Evolutionary conservation across 2,888 invertebrate species (phyloP), one percentile per base, ranked within the genome.

Genomic region (Eupithecia insigniata): DNA sequence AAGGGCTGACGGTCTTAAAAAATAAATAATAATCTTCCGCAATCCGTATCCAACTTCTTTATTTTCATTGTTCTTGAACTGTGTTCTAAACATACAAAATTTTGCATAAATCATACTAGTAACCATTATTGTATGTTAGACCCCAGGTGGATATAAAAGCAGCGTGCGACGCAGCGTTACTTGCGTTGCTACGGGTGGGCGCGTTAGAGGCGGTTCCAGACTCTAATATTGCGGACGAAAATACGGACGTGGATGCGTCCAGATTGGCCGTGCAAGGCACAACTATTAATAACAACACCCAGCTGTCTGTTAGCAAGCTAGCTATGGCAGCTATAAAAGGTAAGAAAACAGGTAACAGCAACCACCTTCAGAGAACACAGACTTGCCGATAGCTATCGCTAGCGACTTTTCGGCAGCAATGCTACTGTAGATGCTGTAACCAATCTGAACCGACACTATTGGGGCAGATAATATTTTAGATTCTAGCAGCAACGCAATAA

Each of bases 261-360:
- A 43, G 7, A n/a, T n/a, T 67, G 26, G 30, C 32, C 8, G 18
- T 70, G 1, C 66, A 36, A 16, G 67, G 68, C 64, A 36, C 64
- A 18, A 28, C 28, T 26, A 77, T 87, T 2, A 82, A 81, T 34
- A 80, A 85, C 26, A 82, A 94, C 51, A 95, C 94, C 16, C 87
- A 90, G 64, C 90, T 96, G 26, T 88, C 94, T 62, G 94, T 97
- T 46, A 97, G 96, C 78, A 91, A 92, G 77, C 90, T 98, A 36
- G 98, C 98, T 16, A 95, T 91, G 77, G 98, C 98, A 2, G 97
- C 98, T 34, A 97, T 98, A 81, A 97, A 97, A 95, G 98, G 97
- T 71, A 16, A n/a, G 32, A 28, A 14, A 30, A 10, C 14, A 12
- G 18, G 34, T 58, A 14, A 32, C 16, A 58, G 28, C 8, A 28